A percentile compares a stretch with the other conserved stretches of the same genome.
Conservation (phyloP, 2,797 vertebrate genomes). For the Anabacerthia variegaticeps region DNA sequence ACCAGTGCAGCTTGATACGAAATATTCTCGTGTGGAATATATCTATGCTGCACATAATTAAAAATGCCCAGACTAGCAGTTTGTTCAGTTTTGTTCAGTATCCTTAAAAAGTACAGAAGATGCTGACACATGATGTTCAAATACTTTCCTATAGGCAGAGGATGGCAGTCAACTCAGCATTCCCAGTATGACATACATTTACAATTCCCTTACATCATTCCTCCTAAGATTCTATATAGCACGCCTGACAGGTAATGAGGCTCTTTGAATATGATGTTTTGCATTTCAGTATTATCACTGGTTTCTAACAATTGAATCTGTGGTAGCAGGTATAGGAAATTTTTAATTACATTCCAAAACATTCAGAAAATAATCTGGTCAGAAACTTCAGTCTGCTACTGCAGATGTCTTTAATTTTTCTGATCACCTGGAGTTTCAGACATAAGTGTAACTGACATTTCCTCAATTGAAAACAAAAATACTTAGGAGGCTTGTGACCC, state of each 20-base stretch:
- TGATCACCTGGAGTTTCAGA: background rate
- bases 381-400: background rate
- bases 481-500: background rate
- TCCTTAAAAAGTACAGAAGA: background rate
- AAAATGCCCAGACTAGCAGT: constrained; percentile 19
- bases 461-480: background rate
- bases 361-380: background rate
- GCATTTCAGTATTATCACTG: background rate
- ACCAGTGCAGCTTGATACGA: background rate
- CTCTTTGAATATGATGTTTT: background rate
- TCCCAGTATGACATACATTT: constrained; percentile 6
- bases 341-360: background rate
- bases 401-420: background rate
- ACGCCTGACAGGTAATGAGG: background rate
- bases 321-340: background rate
- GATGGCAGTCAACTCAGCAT: background rate
- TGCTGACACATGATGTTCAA: constrained; percentile 48
- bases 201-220: constrained; percentile 47
- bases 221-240: background rate
- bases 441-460: background rate
- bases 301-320: background rate
- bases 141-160: constrained; percentile 4
- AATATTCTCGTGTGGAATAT: background rate
- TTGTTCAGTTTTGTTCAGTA: constrained; percentile 33
- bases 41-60: background rate